Percentiles rank a stretch among this genome's conserved stretches.
Conservation (phyloP, 2,888 invertebrate species). For the Cosmorhoe ocellata region DNA sequence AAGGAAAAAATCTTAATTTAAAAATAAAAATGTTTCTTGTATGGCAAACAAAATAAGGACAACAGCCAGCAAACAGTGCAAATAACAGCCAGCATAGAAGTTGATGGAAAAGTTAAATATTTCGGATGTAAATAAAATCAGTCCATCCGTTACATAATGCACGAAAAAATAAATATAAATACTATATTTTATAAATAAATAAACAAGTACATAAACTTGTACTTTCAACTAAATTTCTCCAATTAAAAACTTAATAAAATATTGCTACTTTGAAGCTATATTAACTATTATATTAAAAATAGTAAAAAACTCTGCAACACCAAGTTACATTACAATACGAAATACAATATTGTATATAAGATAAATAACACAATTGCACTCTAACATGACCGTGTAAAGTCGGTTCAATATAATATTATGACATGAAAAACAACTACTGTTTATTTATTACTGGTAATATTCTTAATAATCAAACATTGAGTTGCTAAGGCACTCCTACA, state of each 20-base stretch:
- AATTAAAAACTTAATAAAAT: slow-evolving; percentile 43
- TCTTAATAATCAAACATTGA: slow-evolving; percentile 65
- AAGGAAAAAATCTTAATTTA: slow-evolving; percentile 38
- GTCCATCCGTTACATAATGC: slow-evolving; percentile 76
- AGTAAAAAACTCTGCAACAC: slow-evolving; percentile 47
- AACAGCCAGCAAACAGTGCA: slow-evolving; percentile 52
- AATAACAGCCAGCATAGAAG: slow-evolving; percentile 48
- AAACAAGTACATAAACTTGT: slow-evolving; percentile 44
- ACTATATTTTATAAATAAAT: slow-evolving; percentile 41
- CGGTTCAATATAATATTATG: slow-evolving; percentile 40
- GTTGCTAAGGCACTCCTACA: slow-evolving; percentile 81
- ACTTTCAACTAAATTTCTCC: slow-evolving; percentile 41
- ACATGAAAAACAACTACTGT: slow-evolving; percentile 38
- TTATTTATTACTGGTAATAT: slow-evolving; percentile 35
- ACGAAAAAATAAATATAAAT: slow-evolving; percentile 63
- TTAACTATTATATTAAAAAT: slow-evolving; percentile 52
- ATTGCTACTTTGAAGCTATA: slow-evolving; percentile 43
- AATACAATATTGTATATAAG: slow-evolving; percentile 36
- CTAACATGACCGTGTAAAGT: slow-evolving; percentile 36
- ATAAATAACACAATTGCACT: slow-evolving; percentile 38
- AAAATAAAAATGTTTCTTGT: slow-evolving; percentile 52
- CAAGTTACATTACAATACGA: slow-evolving; percentile 36
- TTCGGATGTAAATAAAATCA: slow-evolving; percentile 66
- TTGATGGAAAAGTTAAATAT: slow-evolving; percentile 42
- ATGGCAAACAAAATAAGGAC: slow-evolving; percentile 54